phyloP scores from a whole-genome alignment of 2,113 vertebrate genomes.

The Nettapus auritus region DNA sequence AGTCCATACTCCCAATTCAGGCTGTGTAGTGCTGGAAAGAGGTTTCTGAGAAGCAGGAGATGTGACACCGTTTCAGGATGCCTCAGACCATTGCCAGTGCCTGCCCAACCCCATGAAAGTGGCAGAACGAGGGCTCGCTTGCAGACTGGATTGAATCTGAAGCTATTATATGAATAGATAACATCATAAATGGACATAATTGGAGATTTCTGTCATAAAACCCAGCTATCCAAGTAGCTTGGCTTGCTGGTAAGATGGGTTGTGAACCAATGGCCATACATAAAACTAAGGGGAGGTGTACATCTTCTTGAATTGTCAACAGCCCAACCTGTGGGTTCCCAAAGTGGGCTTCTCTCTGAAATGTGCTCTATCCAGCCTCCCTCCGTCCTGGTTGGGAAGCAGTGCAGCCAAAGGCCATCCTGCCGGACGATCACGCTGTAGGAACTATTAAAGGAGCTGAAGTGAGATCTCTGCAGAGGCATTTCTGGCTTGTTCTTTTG shows the following conservation, averaged over 20 bases:
- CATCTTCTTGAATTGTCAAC: accelerated
- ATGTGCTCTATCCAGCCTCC: neutral
- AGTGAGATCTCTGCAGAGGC: neutral
- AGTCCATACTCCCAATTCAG: constrained; percentile 11
- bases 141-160: neutral
- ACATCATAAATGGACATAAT: neutral
- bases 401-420: neutral
- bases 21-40: constrained; percentile 1
- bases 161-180: neutral
- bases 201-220: neutral
- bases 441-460: neutral
- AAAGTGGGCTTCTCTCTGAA: neutral
- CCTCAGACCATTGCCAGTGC: neutral
- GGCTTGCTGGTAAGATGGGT: neutral
- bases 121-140: neutral
- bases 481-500: neutral
- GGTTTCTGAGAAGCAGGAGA: constrained; percentile 24
- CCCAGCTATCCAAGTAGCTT: neutral
- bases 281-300: neutral
- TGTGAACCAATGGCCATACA: neutral
- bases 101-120: accelerated
- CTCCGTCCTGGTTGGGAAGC: accelerated
- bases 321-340: neutral
- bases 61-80: constrained; percentile 16
- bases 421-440: neutral